Evolutionary conservation across 1,140 invertebrate genomes (phyloP).

Genomic region (Leptopilina clavipes): DNA sequence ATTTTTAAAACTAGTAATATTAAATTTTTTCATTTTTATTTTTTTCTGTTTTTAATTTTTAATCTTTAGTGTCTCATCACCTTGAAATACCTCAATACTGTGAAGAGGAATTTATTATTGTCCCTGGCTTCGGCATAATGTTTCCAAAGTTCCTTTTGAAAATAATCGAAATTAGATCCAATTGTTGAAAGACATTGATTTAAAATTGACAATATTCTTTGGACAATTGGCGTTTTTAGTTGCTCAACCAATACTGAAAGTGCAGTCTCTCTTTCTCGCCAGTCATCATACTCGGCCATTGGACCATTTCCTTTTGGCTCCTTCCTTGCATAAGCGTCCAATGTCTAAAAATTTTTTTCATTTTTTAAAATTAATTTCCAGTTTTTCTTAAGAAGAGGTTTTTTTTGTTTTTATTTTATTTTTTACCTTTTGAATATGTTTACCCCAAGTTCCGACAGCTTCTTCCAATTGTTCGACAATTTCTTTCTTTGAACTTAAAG

Average conservation of each 20-base stretch:
- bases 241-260: slow-evolving; percentile 87
- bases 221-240: slow-evolving; percentile 81
- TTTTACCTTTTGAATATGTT: slow-evolving; percentile 79
- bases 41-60: slow-evolving; percentile 17
- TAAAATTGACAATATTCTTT: slow-evolving; percentile 79
- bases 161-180: slow-evolving; percentile 74
- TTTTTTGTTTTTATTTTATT: slow-evolving; percentile 3
- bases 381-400: neutral
- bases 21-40: slow-evolving; percentile 35
- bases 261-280: slow-evolving; percentile 85
- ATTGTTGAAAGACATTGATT: slow-evolving; percentile 73
- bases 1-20: slow-evolving; percentile 33
- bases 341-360: slow-evolving; percentile 49
- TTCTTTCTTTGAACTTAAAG: slow-evolving; percentile 72
- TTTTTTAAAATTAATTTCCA: slow-evolving; percentile 1
- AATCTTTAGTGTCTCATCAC: slow-evolving; percentile 67
- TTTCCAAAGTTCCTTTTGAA: slow-evolving; percentile 78
- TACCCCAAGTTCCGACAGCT: slow-evolving; percentile 79
- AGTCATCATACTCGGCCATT: slow-evolving; percentile 87
- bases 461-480: slow-evolving; percentile 78
- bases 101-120: slow-evolving; percentile 88
- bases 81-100: slow-evolving; percentile 86
- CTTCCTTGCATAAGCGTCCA: slow-evolving; percentile 62
- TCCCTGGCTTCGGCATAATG: slow-evolving; percentile 87
- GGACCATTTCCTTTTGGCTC: slow-evolving; percentile 82